Evolutionary conservation across 2,888 invertebrate genomes (phyloP).

Genomic region (Phasia obesa): DNA sequence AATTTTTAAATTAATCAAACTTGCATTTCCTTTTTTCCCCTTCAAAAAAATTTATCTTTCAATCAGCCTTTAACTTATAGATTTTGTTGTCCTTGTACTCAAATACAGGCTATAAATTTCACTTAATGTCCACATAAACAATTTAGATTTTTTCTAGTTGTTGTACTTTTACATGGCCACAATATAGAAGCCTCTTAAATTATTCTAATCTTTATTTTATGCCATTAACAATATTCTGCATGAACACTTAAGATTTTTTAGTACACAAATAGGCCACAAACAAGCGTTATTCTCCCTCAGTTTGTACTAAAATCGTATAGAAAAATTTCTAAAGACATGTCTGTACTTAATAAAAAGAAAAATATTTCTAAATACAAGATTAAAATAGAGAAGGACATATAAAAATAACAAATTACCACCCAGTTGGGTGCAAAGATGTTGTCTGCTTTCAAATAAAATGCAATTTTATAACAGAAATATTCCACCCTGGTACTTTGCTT

Average conservation of each 20-base stretch:
- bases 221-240: slow-evolving; percentile 62
- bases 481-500: not conserved
- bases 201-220: slow-evolving; percentile 51
- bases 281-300: not conserved
- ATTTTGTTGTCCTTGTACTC: slow-evolving; percentile 22
- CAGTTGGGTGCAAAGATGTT: slow-evolving; percentile 22
- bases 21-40: too few species aligned
- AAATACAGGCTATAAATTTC: slow-evolving; percentile 30
- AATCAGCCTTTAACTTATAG: not conserved
- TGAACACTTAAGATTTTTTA: slow-evolving; percentile 55
- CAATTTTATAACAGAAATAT: not conserved
- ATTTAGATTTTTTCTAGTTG: slow-evolving; percentile 22
- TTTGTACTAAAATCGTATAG: not conserved
- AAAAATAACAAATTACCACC: slow-evolving; percentile 18
- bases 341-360: slow-evolving; percentile 21
- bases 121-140: slow-evolving; percentile 33
- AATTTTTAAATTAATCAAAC: too few species aligned
- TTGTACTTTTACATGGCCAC: slow-evolving; percentile 24
- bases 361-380: slow-evolving; percentile 34
- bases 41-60: too few species aligned
- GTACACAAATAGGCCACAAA: slow-evolving; percentile 4
- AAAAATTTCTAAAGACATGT: slow-evolving; percentile 21
- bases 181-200: slow-evolving; percentile 52
- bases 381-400: slow-evolving; percentile 7
- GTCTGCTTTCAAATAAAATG: not conserved